Base-by-base conservation (phyloP, 2,888 invertebrate genomes). In the Troides oblongomaculatus region DNA sequence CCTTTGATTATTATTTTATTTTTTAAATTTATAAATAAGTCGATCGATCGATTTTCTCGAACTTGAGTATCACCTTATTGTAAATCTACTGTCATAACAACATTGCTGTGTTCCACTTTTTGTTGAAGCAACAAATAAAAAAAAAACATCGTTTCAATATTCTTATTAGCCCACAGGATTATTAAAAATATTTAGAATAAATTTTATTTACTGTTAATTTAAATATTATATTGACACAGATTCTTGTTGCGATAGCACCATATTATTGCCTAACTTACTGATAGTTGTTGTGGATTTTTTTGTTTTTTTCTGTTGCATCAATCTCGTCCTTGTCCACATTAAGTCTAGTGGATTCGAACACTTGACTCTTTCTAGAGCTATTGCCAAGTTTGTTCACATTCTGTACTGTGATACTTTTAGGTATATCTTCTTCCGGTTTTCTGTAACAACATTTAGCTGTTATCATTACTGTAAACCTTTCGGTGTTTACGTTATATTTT, bases 301-400 rank as follows among this genome's bases (percentile, higher is more conserved):
- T 92, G 86, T 81, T 88, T 91, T 94, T 95, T 75, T 96, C 96
- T 43, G 94, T 95, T 46, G 95, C 94, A 64, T 96, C 96, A 82
- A 95, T 94, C 85, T 96, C 96, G 79, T 96, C 96, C 79, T 95
- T 93, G 75, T 96, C 96, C 73, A 95, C 94, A 68, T 95, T 95
- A 90, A 94, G 95, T 79, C 95, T 87, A 72, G 95, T 94, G 70
- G 95, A 94, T 86, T 96, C 96, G 80, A 96, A 96, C 74, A 95
- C 94, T 81, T 95, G 93, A 77, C 94, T 94, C 88, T 95, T 94
- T 84, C 93, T 87, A 81, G 89, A 88, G 81, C 82, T 87, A 84
- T 83, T 87, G 71, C 89, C 90, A 75, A 89, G 89, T 87, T 90
- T 89, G 83, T 82, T 87, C 77, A 88, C 84, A 81, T 83, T 89